These are phyloP conservation scores for Pinna nobilis DNA, from an alignment of 1,140 invertebrate genomes.

Conservation along the genomic window DNA sequence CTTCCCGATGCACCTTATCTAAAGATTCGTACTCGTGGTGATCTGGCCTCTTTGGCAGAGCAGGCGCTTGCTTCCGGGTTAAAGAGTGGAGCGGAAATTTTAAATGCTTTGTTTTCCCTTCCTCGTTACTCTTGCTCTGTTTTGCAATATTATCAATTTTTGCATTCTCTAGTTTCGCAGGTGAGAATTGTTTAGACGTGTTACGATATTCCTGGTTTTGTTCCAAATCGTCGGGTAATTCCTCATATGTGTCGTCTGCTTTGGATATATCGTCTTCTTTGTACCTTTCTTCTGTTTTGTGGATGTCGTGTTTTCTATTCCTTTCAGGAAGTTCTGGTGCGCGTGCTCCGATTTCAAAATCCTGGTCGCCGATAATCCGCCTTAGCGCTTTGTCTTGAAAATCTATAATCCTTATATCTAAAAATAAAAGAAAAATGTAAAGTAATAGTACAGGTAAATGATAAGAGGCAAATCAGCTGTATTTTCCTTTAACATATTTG, in stretches of 20 bases:
- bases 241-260: not conserved
- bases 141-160: not conserved
- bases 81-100: not conserved
- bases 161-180: not conserved
- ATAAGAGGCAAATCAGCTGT: too few species aligned
- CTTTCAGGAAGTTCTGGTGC: constrained; percentile 1
- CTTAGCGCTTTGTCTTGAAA: too few species aligned
- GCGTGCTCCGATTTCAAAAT: not conserved
- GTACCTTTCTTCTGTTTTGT: not conserved
- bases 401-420: too few species aligned
- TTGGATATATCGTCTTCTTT: not conserved
- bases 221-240: not conserved
- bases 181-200: not conserved
- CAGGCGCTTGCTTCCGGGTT: not conserved
- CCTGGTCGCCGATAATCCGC: too few species aligned
- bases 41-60: not conserved
- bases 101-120: not conserved
- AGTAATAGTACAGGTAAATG: too few species aligned
- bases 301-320: not conserved
- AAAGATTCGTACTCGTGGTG: not conserved
- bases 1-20: not conserved
- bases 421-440: too few species aligned
- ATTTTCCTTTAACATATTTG: too few species aligned
- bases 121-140: not conserved
- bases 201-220: not conserved